Evolutionary conservation across 1,140 invertebrate species (phyloP).

Genomic region (Pteromalus puparum): DNA sequence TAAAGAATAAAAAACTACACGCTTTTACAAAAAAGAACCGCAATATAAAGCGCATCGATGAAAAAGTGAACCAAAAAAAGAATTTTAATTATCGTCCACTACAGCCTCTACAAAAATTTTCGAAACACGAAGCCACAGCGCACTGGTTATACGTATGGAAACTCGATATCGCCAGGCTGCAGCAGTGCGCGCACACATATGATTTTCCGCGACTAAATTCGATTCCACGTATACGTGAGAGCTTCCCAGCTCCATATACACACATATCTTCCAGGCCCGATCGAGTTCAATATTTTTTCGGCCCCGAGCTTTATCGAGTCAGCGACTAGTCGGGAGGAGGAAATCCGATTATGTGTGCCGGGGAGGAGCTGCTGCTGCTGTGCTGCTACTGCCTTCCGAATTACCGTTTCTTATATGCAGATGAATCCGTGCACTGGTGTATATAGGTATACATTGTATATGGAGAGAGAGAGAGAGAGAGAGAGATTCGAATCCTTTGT

Average conservation of each 20-base stretch:
- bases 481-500: slow-evolving; percentile 41
- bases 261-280: slow-evolving; percentile 6
- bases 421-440: slow-evolving; percentile 24
- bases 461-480: neutral
- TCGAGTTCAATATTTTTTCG: slow-evolving; percentile 34
- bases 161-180: slow-evolving; percentile 17
- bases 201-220: slow-evolving; percentile 7
- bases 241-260: neutral
- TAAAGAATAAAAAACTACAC: too few relatives aligned
- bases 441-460: too few relatives aligned
- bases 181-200: neutral
- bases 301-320: slow-evolving; percentile 18
- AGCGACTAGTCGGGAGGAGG: neutral
- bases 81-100: too few relatives aligned
- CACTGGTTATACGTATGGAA: neutral
- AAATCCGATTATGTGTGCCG: slow-evolving; percentile 40
- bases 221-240: neutral
- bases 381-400: slow-evolving; percentile 18
- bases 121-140: too few relatives aligned
- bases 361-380: neutral
- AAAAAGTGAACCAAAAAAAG: too few relatives aligned
- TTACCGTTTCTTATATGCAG: slow-evolving; percentile 50
- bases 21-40: too few relatives aligned
- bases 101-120: too few relatives aligned
- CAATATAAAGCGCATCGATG: too few relatives aligned